These are phyloP conservation scores for Boloria selene DNA, from an alignment of 2,888 invertebrate species.

Conservation along the genomic window DNA sequence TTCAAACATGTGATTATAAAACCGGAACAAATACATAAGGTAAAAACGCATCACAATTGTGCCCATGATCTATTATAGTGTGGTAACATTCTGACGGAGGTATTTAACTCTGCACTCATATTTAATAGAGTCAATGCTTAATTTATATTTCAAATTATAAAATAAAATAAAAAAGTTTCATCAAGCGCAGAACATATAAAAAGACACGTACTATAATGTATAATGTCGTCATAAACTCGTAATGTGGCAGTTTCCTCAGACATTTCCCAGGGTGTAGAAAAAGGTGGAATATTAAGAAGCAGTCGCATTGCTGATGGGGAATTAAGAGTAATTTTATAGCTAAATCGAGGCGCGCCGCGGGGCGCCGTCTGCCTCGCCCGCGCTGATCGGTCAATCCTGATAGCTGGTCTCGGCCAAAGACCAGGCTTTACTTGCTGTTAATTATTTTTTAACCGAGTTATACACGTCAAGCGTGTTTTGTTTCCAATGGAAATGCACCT, in stretches of 20 bases:
- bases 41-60: no score
- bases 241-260: constrained; percentile 1
- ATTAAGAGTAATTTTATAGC: constrained; percentile 25
- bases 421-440: neutral
- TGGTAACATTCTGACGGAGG: no score
- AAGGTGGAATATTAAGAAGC: constrained; percentile 23
- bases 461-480: no score
- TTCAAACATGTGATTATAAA: no score
- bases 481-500: no score
- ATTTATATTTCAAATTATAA: no score
- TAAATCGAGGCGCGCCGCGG: constrained; percentile 19
- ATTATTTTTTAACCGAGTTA: neutral
- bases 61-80: no score
- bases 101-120: no score
- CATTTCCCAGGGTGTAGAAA: constrained; percentile 11
- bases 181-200: no score
- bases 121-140: no score
- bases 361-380: constrained; percentile 23
- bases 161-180: no score
- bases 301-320: constrained; percentile 17
- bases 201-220: neutral
- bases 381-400: constrained; percentile 37
- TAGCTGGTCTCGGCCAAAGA: constrained; percentile 1
- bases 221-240: neutral
- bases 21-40: no score